phyloP scores from a whole-genome alignment of 2,888 invertebrate genomes.

The Drosophila picticornis region DNA sequence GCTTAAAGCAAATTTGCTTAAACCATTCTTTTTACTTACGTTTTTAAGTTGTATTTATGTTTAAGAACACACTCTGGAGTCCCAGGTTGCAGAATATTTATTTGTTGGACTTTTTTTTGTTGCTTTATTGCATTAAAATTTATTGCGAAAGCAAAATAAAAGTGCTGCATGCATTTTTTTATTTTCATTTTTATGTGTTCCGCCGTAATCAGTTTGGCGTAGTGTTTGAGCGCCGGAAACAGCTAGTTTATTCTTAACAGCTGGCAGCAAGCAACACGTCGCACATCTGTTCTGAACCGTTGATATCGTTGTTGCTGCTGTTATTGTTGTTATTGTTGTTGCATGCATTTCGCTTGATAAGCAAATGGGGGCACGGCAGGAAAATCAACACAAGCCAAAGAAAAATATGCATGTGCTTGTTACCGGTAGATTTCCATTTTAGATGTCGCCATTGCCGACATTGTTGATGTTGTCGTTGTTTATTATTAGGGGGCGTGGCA shows the following conservation, averaged over 20 bases:
- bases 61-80: constrained; percentile 15
- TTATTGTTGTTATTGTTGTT: constrained; percentile 45
- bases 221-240: constrained; percentile 76
- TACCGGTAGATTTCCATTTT: constrained; percentile 79
- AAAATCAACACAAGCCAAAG: constrained; percentile 67
- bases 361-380: constrained; percentile 52
- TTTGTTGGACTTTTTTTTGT: constrained; percentile 55
- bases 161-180: constrained; percentile 41
- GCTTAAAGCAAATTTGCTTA: background rate
- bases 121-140: constrained; percentile 65
- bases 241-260: constrained; percentile 69
- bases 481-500: constrained; percentile 61
- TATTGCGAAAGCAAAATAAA: constrained; percentile 56
- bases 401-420: constrained; percentile 73
- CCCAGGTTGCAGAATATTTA: constrained; percentile 29
- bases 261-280: constrained; percentile 68
- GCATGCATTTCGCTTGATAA: constrained; percentile 75
- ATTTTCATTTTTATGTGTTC: constrained; percentile 13
- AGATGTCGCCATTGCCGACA: constrained; percentile 59
- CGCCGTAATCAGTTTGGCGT: constrained; percentile 66
- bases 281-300: constrained; percentile 43
- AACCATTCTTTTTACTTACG: too few species aligned
- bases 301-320: constrained; percentile 32
- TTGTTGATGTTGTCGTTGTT: constrained; percentile 40
- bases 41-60: constrained; percentile 1